Evolutionary conservation across 2,888 invertebrate genomes (phyloP).

Genomic region (Elegia similella): DNA sequence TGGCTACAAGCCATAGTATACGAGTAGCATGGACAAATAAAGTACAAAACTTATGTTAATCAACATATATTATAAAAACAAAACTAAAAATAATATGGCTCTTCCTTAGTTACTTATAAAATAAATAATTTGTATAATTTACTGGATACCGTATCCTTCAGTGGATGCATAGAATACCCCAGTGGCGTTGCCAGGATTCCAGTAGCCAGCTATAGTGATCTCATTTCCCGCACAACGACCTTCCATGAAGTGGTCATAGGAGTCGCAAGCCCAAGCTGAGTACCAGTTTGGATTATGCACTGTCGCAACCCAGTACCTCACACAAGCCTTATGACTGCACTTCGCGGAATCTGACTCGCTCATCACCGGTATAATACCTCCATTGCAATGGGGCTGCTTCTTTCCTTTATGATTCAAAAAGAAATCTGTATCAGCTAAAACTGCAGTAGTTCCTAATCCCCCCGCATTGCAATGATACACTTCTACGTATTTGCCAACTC

Average conservation of each 20-base stretch:
- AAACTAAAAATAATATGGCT: not conserved
- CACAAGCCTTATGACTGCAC: slow-evolving; percentile 70
- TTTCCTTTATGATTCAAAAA: slow-evolving; percentile 81
- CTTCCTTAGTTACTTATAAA: not conserved
- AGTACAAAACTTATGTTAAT: not conserved
- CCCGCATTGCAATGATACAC: slow-evolving; percentile 83
- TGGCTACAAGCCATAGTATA: not conserved
- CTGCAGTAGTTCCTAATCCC: slow-evolving; percentile 71
- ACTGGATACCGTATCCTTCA: slow-evolving; percentile 47
- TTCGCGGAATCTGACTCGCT: slow-evolving; percentile 64
- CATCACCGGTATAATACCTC: slow-evolving; percentile 54
- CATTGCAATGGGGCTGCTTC: slow-evolving; percentile 78
- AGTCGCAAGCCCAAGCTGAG: slow-evolving; percentile 62
- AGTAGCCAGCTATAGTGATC: slow-evolving; percentile 65
- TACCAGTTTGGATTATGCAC: slow-evolving; percentile 56
- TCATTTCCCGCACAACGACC: slow-evolving; percentile 60
- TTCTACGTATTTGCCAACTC: slow-evolving; percentile 82
- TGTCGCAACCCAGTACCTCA: slow-evolving; percentile 57
- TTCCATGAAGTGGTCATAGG: slow-evolving; percentile 52
- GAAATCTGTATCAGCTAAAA: slow-evolving; percentile 81
- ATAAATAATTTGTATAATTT: not conserved
- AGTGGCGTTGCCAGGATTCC: slow-evolving; percentile 67
- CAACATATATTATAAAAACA: not conserved
- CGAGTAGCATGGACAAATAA: not conserved
- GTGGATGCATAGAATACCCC: slow-evolving; percentile 70